Base-by-base conservation (phyloP, 1,140 invertebrate species). In the Procambarus clarkii region DNA sequence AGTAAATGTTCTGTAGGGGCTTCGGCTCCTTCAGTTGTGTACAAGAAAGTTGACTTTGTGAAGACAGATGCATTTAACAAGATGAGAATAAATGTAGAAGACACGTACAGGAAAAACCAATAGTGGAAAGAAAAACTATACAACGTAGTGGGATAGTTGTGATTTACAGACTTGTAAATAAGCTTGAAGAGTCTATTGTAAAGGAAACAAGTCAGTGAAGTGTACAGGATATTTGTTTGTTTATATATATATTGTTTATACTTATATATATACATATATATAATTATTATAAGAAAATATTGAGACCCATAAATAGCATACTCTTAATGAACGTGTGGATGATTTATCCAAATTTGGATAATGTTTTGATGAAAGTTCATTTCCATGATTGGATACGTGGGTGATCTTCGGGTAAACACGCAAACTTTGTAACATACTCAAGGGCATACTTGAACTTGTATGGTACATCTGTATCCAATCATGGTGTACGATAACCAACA, bases 21-120 rank as follows among this genome's bases (percentile, higher is more conserved):
- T 64, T 74, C 91, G 18, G 79, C 34, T 18, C 78, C 91, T 44
- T 92, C 91, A 50, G 92, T 93, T 1, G 97, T 97, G 8, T 98
- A 98, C 94, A 98, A 98, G 95, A 97, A 96, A 0, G 97, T 98
- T 0, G 98, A 98, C 94, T 98, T 98, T 95, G 94, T 98, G 21
- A 98, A 98, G 95, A 98, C 98, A 0, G 96, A 98, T 94, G 98
- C 97, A 8, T 98, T 98, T 93, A 98, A 98, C 94, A 96, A 97
- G 90, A 98, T 97, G n/a, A 95, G 97, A 77, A 96, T 97, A 94
- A 96, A 97, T 93, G 96, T 97, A 1, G 97, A 98, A 94, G 87
- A 93, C 76, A 90, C 83, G 15, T 89, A 90, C 85, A 83, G 88
- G 21, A 90, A 86, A 77, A 92, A 89, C 45, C 92, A 92, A 81